Conservation (phyloP, 2,797 vertebrate genomes). For the Picus viridis region DNA sequence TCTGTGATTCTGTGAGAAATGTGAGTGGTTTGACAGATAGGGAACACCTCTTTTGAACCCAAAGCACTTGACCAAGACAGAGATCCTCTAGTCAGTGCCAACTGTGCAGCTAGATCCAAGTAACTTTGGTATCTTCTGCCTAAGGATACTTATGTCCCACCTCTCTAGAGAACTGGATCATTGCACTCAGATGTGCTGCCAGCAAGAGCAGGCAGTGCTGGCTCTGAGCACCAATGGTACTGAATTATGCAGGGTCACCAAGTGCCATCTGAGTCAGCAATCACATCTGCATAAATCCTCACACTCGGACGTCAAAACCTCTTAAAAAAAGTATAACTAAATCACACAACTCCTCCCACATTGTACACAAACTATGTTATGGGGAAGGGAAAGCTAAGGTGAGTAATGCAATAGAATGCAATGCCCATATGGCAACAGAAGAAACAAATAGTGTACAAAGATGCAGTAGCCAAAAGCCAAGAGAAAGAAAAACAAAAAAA, state of each 20-base stretch:
- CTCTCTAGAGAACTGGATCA: too few species aligned
- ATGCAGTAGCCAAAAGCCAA: neutral
- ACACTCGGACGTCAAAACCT: neutral
- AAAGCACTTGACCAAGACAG: too few species aligned
- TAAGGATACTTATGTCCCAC: too few species aligned
- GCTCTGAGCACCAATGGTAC: too few species aligned
- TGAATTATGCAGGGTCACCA: neutral
- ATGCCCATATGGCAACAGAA: neutral
- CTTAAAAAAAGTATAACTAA: neutral
- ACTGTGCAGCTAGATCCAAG: too few species aligned
- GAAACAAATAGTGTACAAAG: neutral
- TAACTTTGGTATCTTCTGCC: too few species aligned
- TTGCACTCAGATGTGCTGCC: too few species aligned
- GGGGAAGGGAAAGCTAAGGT: neutral
- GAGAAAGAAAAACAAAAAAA: neutral
- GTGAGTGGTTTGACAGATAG: too few species aligned
- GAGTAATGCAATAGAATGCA: neutral
- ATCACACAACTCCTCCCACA: neutral
- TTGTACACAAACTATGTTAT: rapidly evolving
- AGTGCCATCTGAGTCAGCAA: neutral
- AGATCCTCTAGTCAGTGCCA: too few species aligned
- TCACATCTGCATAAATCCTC: neutral
- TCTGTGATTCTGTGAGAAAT: too few species aligned
- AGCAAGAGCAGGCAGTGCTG: too few species aligned
- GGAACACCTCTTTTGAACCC: too few species aligned